Base-by-base conservation (phyloP, 1,140 invertebrate genomes). In the Drosophila mauritiana region DNA sequence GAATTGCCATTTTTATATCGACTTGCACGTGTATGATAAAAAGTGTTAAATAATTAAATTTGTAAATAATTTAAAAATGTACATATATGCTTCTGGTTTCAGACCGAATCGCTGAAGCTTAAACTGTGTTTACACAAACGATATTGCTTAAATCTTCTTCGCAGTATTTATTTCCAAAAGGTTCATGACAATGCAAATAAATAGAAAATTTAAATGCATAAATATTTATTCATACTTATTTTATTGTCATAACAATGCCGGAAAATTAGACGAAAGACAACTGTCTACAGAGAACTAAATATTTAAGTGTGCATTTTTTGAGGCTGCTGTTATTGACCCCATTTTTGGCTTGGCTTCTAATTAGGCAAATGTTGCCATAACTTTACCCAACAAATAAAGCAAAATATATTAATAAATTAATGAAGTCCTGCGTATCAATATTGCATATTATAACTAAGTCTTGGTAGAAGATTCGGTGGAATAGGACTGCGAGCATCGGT, bases 291-390 rank as follows among this genome's bases (percentile, higher is more conserved):
- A 40, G 42, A 17, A 37, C 36, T 31, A 8, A 15, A 31, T 11
- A 27, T 48, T 8, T 52, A 36, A 25, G 6, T 39, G 10, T 37
- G 15, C 17, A 10, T 2, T 31, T 39, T 59, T 20, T 48, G 36
- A 15, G 27, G 20, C 27, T 57, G 51, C 12, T 73, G 55, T 61
- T 73, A 61, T 73, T 73, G 73, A 76, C 72, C 73, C 73, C 67
- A 76, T 65, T 75, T 59, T 49, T 52, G 17, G 34, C 36, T 39
- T 65, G 45, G 43, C 48, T 70, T 72, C 25, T 72, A 49, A 63
- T 73, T 73, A 48, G 31, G 73, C 69, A 73, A 63, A 54, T 74
- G 70, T 45, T 49, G 59, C n/a, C 58, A 17, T 11, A 39, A 17
- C n/a, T 37, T 74, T 54, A 34, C 13, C 11, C 17, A 54, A 63